Conservation (phyloP, 2,888 invertebrate genomes). For the Cephalotes varians region DNA sequence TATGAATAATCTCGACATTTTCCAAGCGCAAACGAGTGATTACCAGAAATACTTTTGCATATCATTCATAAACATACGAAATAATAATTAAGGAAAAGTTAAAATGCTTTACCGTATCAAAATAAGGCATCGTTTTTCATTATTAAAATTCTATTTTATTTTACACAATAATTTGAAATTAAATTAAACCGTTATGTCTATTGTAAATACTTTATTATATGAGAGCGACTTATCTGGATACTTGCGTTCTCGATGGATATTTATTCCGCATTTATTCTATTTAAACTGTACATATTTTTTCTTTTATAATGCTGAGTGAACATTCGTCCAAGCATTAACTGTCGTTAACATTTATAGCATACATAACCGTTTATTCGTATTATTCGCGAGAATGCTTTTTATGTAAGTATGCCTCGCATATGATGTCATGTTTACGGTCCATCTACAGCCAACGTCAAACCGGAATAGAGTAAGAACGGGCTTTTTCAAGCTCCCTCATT, state of each 20-base stretch:
- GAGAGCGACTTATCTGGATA: not conserved
- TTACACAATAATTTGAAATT: too few species aligned
- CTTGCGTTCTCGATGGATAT: not conserved
- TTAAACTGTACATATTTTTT: not conserved
- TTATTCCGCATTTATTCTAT: not conserved
- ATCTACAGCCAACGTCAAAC: constrained; percentile 3
- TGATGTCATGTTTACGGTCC: not conserved
- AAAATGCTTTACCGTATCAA: not conserved
- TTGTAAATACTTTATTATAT: not conserved
- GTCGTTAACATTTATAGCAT: not conserved
- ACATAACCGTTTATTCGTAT: constrained; percentile 3
- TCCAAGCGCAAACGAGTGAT: constrained; percentile 18
- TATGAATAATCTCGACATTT: constrained; percentile 33
- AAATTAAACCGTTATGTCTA: too few species aligned
- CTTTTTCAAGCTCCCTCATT: constrained; percentile 9
- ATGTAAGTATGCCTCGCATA: not conserved
- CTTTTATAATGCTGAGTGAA: not conserved
- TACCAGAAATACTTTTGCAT: constrained; percentile 11
- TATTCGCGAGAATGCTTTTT: not conserved
- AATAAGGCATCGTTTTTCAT: not conserved
- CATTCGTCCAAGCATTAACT: not conserved
- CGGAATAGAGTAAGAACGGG: not conserved
- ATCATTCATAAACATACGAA: not conserved
- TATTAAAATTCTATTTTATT: constrained; percentile 11
- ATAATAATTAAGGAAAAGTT: constrained; percentile 20